Evolutionary conservation across 2,888 invertebrate genomes (phyloP).

Genomic region (Scotopteryx bipunctaria): DNA sequence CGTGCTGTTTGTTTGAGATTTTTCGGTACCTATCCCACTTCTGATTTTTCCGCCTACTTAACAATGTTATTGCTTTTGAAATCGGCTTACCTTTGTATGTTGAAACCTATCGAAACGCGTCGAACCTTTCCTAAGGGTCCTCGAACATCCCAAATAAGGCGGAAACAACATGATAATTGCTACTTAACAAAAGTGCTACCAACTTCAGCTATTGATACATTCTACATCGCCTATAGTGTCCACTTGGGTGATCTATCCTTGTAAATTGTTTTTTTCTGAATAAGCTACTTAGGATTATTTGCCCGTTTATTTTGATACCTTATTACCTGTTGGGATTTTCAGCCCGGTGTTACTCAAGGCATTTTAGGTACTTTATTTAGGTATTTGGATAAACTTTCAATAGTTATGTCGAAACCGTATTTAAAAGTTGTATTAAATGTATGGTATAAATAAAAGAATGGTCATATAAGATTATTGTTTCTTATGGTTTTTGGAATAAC

Average conservation of each 20-base stretch:
- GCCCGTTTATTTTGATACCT: background rate
- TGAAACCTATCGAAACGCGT: conserved; percentile 53
- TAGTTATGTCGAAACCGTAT: no score
- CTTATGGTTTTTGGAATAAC: conserved; percentile 24
- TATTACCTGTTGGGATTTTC: background rate
- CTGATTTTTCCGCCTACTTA: background rate
- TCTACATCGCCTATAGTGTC: conserved; percentile 5
- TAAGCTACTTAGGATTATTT: conserved; percentile 11
- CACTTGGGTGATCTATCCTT: conserved; percentile 21
- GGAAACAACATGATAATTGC: conserved; percentile 67
- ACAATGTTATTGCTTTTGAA: conserved; percentile 2
- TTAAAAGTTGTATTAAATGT: no score
- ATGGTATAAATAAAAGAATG: background rate
- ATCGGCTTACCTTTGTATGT: conserved; percentile 29
- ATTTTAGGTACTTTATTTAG: no score
- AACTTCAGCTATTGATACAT: conserved; percentile 28
- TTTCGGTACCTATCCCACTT: background rate
- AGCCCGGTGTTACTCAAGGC: background rate
- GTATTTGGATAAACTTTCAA: background rate
- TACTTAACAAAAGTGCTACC: conserved; percentile 28
- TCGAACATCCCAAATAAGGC: conserved; percentile 58
- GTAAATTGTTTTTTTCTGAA: conserved; percentile 9
- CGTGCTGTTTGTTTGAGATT: background rate
- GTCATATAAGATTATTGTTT: conserved; percentile 8
- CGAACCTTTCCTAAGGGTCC: conserved; percentile 49